Evolutionary conservation across 2,113 vertebrate genomes (phyloP), one percentile per base, ranked within the genome.

Genomic region (Excalfactoria chinensis): DNA sequence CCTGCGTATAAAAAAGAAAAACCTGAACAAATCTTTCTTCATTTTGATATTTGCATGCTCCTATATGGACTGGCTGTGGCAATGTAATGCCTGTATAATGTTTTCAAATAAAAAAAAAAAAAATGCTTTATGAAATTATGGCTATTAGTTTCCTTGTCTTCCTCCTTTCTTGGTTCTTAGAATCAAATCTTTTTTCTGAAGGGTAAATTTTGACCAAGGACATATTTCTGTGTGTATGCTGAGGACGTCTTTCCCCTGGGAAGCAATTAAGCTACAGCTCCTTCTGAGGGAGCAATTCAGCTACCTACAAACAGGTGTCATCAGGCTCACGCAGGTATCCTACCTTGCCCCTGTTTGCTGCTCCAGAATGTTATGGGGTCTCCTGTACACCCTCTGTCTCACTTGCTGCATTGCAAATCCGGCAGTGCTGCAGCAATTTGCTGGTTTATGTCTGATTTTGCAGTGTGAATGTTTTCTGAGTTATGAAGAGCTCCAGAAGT

Each of bases 1-100:
- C 96, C 90, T 93, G 97, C 97, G 95, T 96, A 16, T 4, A 55
- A 51, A 14, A 41, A 44, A 48, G 21, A 49, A 95, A 87, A 96
- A 93, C 90, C 92, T 95, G 92, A 98, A 96, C 92, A 93, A 95
- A 95, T 93, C 83, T 92, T 96, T 96, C 91, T 98, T 95, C 97
- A 96, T 97, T 98, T 98, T 98, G 97, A 98, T 98, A 98, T 98
- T 97, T 98, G 98, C 98, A 98, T 98, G 98, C 98, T 97, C 97
- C 97, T 97, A 96, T 95, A 97, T 98, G 98, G 97, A 98, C 98
- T 98, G 98, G 97, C 98, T 98, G 98, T 98, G 98, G 97, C 98
- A 98, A 97, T 98, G 98, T 98, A 98, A 98, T 98, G 98, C 98
- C 97, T 98, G 98, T 98, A 98, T 97, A 97, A 97, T 98, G 98